Evolutionary conservation across 2,888 invertebrate genomes (phyloP).

Genomic region (Empis livida): DNA sequence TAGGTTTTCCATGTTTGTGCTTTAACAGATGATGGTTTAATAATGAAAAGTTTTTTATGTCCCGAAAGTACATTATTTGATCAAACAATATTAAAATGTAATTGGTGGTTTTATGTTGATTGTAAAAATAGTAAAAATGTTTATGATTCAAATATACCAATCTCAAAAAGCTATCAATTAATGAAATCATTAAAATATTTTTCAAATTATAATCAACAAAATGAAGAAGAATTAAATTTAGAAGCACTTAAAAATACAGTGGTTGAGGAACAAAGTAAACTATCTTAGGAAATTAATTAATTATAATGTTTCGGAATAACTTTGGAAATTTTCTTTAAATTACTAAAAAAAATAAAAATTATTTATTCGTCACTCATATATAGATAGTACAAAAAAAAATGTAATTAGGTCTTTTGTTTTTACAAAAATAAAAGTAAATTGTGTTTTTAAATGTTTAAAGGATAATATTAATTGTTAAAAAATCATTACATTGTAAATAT

Average conservation of each 20-base stretch:
- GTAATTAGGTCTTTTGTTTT: too few species aligned
- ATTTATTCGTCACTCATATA: too few species aligned
- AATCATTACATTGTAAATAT: too few species aligned
- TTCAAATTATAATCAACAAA: constrained; percentile 62
- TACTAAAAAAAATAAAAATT: too few species aligned
- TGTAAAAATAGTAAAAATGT: constrained; percentile 67
- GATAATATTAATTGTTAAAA: too few species aligned
- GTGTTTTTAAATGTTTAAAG: too few species aligned
- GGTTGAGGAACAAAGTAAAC: neutral
- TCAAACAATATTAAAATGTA: constrained; percentile 81
- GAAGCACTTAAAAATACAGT: constrained; percentile 17
- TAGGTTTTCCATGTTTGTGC: constrained; percentile 89
- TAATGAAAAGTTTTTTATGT: constrained; percentile 84
- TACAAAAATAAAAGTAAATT: too few species aligned
- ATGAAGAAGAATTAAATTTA: constrained; percentile 12
- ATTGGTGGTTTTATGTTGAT: constrained; percentile 91
- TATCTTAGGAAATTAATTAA: too few species aligned
- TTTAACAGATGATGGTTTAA: constrained; percentile 73
- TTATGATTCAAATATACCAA: constrained; percentile 81
- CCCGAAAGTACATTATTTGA: constrained; percentile 86
- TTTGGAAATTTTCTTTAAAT: too few species aligned
- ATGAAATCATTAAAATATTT: constrained; percentile 86
- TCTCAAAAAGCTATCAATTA: constrained; percentile 81
- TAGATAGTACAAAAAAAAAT: too few species aligned
- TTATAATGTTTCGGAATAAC: too few species aligned